Conservation (phyloP, 2,888 invertebrate genomes). For the Drosophila siamana region DNA sequence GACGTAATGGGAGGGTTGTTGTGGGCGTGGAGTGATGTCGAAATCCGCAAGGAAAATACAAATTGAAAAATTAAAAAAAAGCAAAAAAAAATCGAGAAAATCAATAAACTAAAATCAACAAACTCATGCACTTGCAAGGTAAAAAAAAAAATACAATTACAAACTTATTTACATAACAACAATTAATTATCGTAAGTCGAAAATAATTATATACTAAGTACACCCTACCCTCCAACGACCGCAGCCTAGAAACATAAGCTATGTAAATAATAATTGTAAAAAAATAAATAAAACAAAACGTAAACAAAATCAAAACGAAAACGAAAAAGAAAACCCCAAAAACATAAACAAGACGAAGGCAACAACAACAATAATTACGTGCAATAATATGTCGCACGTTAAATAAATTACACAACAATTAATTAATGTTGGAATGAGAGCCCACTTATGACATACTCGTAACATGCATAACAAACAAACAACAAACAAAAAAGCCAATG, state of each 20-base stretch:
- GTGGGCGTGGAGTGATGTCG: conserved; percentile 32
- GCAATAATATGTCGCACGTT: conserved; percentile 30
- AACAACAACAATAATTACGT: conserved; percentile 50
- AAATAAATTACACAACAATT: conserved; percentile 57
- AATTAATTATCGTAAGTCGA: conserved; percentile 76
- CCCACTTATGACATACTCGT: conserved; percentile 43
- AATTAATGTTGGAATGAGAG: conserved; percentile 60
- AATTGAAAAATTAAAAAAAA: conserved; percentile 26
- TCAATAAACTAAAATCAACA: conserved; percentile 65
- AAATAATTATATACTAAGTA: conserved; percentile 74
- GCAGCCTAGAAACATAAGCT: conserved; percentile 72
- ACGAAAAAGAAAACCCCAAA: too few relatives aligned
- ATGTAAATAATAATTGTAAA: conserved; percentile 79
- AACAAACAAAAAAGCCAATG: conserved; percentile 48
- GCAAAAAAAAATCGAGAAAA: conserved; percentile 43
- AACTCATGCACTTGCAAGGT: conserved; percentile 55
- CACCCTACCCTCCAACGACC: conserved; percentile 76
- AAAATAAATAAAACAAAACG: conserved; percentile 24
- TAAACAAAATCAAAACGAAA: conserved; percentile 19
- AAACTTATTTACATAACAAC: conserved; percentile 64
- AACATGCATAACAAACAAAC: conserved; percentile 33
- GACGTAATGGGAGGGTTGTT: conserved; percentile 4
- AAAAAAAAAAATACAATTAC: conserved; percentile 41
- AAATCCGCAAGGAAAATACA: conserved; percentile 38
- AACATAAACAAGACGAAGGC: conserved; percentile 27